Evolutionary conservation across 2,113 vertebrate genomes (phyloP), one percentile per base, ranked within the genome.

Genomic region (Oryzias melastigma): DNA sequence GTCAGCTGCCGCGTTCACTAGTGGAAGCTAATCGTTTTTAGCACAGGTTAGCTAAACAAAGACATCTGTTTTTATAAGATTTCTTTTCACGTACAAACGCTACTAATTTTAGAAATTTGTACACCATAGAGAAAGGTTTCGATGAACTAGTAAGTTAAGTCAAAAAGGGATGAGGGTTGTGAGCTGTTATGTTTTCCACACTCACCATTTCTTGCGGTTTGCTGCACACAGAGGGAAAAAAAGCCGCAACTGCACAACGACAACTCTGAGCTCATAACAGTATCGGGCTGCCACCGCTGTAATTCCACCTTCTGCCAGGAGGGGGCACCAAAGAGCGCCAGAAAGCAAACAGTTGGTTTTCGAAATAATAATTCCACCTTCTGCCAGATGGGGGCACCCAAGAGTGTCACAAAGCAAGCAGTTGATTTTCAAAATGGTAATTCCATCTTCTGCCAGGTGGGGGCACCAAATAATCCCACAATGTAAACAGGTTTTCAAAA

Each of bases 141-240:
- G 3, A 0, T 19, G 27, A 19, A 22, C 10, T 3, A 40, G 16
- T 47, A n/a, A 22, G 43, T 19, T 19, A 8, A n/a, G 42, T 52
- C 17, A n/a, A 50, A 27, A 29, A 14, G 54, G 1, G 8, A 7
- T 25, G 35, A 41, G 41, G n/a, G 46, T 16, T 52, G 5, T 12
- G 29, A 75, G 47, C 40, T 52, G 52, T 48, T 64, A 14, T 49
- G 60, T 71, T 80, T 72, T 67, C 65, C 75, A 55, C 81, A 90
- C 91, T 92, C 85, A 92, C 91, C 91, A 92, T 92, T 85, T 86
- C 89, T 88, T 77, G 74, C 76, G 78, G 78, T 79, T 78, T 82
- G 75, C 66, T 77, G 79, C 71, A 52, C 73, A 74, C 73, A 61
- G 52, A 24, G 18, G 29, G 19, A 49, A 57, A 54, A 80, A 62